Evolutionary conservation across 2,797 vertebrate genomes (phyloP), one percentile per base, ranked within the genome.

Genomic region (Galagoides demidoff): DNA sequence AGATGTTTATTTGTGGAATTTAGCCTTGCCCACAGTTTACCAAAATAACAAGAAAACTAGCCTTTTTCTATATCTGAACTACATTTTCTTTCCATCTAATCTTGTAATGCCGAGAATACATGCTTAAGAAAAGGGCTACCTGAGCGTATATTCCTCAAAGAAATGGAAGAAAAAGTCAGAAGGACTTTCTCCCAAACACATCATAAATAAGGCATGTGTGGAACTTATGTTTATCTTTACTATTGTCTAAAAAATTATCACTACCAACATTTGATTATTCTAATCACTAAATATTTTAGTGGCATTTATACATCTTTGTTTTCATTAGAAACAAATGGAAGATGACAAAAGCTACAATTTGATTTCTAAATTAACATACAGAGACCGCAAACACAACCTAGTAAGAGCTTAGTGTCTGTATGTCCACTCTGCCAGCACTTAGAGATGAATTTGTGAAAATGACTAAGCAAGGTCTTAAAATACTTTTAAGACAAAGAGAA

Each of bases 1-100:
- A 73, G 70, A 89, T 66, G 96, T 93, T 87, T 91, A 83, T 94
- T 95, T 96, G 95, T 19, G 82, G 94, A 97, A 97, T 90, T 93
- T 68, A 90, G 96, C 61, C 19, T 87, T 94, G 91, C 92, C 96
- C 96, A 90, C 61, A 7, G 45, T 97, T 97, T 94, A 95, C 82
- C 90, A 94, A 94, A 95, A 94, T 94, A 96, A 95, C 96, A 95
- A 27, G 66, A 92, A 0, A 0, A 94, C 70, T 49, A 45, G 81
- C 49, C 84, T 86, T 97, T 97, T 96, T 96, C 90, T 57, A 0
- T 85, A 93, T 97, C 66, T 96, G 89, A 88, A 93, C 20, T 96
- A 66, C 55, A 4, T 76, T 68, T 81, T 95, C 70, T 96, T 97
- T 82, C 61, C 43, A 61, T 85, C 81, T 9, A 57, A 57, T 77